A percentile compares a stretch with the other conserved stretches of the same genome.
Conservation (phyloP, 2,113 vertebrate genomes). For the Myotis brandtii region DNA sequence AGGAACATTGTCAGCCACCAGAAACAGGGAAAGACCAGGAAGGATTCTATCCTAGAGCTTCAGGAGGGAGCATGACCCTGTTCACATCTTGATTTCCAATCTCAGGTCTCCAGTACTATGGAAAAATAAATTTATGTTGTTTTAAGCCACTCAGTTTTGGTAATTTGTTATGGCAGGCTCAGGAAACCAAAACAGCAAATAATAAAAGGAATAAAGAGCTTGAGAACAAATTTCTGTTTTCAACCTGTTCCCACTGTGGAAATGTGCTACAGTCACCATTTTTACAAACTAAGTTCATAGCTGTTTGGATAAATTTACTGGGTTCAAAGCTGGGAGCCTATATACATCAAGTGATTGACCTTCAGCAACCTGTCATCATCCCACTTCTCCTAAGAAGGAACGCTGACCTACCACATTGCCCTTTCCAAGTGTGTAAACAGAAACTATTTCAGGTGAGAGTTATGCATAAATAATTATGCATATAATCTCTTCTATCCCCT, state of each 20-base stretch:
- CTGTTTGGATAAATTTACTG: conserved; percentile 11
- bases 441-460: conserved; percentile 45
- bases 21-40: neutral
- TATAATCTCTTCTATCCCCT: neutral
- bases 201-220: conserved; percentile 31
- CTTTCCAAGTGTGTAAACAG: conserved; percentile 45
- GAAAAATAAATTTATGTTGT: conserved; percentile 31
- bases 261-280: neutral
- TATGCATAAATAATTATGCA: neutral
- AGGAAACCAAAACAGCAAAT: neutral
- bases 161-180: neutral
- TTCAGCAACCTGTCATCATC: neutral
- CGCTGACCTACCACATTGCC: conserved; percentile 47
- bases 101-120: neutral
- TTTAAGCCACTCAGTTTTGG: neutral
- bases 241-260: neutral
- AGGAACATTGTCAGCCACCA: neutral
- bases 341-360: conserved; percentile 29
- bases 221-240: conserved; percentile 23
- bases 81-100: neutral
- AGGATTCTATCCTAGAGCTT: neutral
- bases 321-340: conserved; percentile 14
- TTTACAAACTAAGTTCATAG: neutral
- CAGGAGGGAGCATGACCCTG: neutral
- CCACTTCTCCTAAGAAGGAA: conserved; percentile 47